Conservation (phyloP, 2,797 vertebrate genomes). For the Leptatherina wallacei region DNA sequence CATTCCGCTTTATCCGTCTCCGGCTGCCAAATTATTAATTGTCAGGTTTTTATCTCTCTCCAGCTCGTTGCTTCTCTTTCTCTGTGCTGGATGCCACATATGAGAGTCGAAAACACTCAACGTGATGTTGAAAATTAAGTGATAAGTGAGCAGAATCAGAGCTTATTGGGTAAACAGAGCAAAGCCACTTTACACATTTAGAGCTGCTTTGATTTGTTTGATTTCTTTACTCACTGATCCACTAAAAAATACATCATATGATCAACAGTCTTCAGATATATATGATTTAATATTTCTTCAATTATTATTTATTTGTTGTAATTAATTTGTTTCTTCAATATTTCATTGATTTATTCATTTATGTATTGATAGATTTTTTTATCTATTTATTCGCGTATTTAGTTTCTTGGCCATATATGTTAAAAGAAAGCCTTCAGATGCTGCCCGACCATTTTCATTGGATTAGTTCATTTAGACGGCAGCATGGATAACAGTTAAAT, state of each 20-base stretch:
- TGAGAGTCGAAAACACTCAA: background rate
- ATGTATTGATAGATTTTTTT: background rate
- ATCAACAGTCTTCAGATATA: no score
- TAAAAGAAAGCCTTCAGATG: no score
- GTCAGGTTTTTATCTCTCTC: constrained; percentile 43
- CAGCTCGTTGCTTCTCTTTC: background rate
- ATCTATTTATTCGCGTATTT: background rate
- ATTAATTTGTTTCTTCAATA: background rate
- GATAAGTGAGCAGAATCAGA: background rate
- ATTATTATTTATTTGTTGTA: background rate
- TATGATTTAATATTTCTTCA: no score
- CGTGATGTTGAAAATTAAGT: background rate
- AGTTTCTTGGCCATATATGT: background rate
- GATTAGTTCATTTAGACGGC: background rate
- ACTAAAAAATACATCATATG: background rate
- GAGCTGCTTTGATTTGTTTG: background rate
- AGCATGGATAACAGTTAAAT: no score
- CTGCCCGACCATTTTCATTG: background rate
- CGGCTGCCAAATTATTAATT: constrained; percentile 54
- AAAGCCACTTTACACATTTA: background rate
- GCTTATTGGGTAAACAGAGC: background rate
- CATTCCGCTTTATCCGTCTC: constrained; percentile 52
- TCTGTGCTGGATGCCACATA: constrained; percentile 9
- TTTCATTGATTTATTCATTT: background rate
- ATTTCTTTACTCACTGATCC: background rate